phyloP scores from a whole-genome alignment of 2,888 invertebrate species.

The Gastrophysa polygoni region DNA sequence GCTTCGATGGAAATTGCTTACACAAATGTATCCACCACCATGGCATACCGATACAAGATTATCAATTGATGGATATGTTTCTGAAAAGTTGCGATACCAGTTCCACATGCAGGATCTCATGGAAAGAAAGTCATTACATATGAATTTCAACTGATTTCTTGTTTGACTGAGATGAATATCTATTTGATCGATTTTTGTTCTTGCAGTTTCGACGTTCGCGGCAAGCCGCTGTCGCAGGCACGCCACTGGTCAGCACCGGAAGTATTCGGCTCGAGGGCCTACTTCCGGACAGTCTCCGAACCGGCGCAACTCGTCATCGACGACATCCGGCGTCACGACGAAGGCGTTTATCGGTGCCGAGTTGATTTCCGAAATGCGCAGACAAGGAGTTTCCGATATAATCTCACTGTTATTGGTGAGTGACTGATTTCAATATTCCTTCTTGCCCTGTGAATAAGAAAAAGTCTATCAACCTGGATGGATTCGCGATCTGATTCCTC shows the following conservation, averaged over 20 bases:
- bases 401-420: slow-evolving; percentile 90
- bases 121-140: too few species aligned
- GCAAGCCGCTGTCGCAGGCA: slow-evolving; percentile 79
- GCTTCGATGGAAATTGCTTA: too few species aligned
- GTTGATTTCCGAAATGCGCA: slow-evolving; percentile 90
- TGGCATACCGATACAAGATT: too few species aligned
- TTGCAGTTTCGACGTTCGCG: slow-evolving; percentile 84
- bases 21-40: too few species aligned
- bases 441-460: too few species aligned
- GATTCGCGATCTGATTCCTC: too few species aligned
- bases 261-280: slow-evolving; percentile 85
- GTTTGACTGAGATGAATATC: too few species aligned
- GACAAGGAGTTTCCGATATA: slow-evolving; percentile 87
- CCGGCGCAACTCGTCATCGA: slow-evolving; percentile 82
- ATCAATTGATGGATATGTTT: too few species aligned
- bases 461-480: too few species aligned
- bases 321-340: slow-evolving; percentile 85
- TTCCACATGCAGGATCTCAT: too few species aligned
- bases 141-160: too few species aligned
- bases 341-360: slow-evolving; percentile 87
- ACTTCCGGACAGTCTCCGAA: slow-evolving; percentile 78
- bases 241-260: slow-evolving; percentile 85
- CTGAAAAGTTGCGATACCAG: too few species aligned
- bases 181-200: not conserved
- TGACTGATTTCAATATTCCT: slow-evolving; percentile 43